phyloP scores from a whole-genome alignment of 2,113 vertebrate genomes.

The Urocynchramus pylzowi region DNA sequence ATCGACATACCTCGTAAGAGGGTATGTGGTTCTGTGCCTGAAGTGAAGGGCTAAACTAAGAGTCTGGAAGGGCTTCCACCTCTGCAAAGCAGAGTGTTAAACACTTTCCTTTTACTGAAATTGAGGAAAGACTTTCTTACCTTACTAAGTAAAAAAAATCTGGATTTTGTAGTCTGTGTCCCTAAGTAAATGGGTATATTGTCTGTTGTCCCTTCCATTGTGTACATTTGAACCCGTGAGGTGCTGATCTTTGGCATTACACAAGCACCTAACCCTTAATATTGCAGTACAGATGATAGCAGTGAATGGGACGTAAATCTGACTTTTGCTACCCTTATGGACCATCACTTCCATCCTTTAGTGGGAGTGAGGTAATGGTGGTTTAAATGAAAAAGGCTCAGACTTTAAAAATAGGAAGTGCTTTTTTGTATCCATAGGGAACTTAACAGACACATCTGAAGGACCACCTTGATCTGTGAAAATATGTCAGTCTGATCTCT shows the following conservation, averaged over 20 bases:
- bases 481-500: neutral
- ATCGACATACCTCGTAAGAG: rapidly evolving
- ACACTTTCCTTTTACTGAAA: neutral
- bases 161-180: neutral
- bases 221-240: rapidly evolving
- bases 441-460: neutral
- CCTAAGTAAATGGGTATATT: neutral
- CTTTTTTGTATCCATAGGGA: neutral
- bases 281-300: neutral
- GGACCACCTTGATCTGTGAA: neutral
- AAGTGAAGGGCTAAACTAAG: neutral
- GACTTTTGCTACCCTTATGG: neutral
- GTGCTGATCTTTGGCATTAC: neutral
- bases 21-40: neutral
- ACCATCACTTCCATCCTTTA: neutral
- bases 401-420: neutral
- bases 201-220: neutral
- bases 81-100: neutral
- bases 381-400: neutral
- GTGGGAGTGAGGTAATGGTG: neutral
- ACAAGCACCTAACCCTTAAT: neutral
- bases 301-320: neutral
- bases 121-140: neutral
- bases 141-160: neutral
- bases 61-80: neutral